Base-by-base conservation (phyloP, 2,113 vertebrate species). In the Alligator mississippiensis region DNA sequence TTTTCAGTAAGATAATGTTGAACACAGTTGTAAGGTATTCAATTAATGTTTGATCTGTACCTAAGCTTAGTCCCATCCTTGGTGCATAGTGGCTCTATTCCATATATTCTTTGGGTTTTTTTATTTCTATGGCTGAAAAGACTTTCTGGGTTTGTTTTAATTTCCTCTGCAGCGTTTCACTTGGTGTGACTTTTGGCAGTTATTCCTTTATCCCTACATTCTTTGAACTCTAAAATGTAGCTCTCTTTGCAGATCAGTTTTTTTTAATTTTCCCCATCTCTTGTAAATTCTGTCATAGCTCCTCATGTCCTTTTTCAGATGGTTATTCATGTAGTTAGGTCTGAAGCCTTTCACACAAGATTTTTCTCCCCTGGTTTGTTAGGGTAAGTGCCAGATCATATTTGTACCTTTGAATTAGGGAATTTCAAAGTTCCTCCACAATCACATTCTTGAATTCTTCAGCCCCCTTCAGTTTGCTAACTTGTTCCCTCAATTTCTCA, bases 101-200 rank as follows among this genome's bases (percentile, higher is more conserved):
- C 74, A 80, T 93, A 68, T 63, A 47, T 79, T 91, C 60, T 89
- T 85, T 77, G 7, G 74, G 83, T 95, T 59, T 85, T 93, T 96
- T 94, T 92, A 30, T 80, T 55, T 93, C 66, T 94, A 75, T 92
- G 89, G 25, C 80, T 93, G 87, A 96, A 96, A 77, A 93, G 64
- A 61, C 25, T 93, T 90, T 62, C 81, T 57, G 63, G 87, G 30
- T 95, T 96, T 90, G 72, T 94, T 95, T 94, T 93, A 79, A 92
- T 95, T 97, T 95, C 89, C 89, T 90, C 93, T 93, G 89, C 87
- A 92, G 84, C 60, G 63, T 85, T 78, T 89, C 94, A 87, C 89
- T 95, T 93, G 77, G 63, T 61, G 82, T 94, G 82, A 85, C 87
- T 77, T 94, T 92, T 95, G 92, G 93, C 95, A 90, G 54, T 78